These are phyloP conservation scores for Formica aserva DNA, from an alignment of 2,888 invertebrate genomes.

Conservation along the genomic window DNA sequence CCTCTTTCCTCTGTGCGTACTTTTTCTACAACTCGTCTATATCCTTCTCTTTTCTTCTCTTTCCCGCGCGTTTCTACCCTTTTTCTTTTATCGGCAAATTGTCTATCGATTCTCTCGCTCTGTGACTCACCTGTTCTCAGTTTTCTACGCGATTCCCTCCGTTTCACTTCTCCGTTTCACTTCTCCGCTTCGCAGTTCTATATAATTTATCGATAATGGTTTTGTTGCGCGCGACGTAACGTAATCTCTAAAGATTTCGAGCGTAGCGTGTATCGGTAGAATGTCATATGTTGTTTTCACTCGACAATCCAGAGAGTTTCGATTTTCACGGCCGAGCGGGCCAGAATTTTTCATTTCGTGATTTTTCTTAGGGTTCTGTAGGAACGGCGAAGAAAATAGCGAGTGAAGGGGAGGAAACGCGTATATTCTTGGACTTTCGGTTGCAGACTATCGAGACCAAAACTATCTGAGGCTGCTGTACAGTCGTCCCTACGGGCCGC, in stretches of 20 bases:
- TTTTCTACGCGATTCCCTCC: constrained; percentile 35
- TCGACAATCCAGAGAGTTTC: constrained; percentile 49
- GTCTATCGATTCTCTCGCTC: constrained; percentile 39
- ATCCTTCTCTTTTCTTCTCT: constrained; percentile 49
- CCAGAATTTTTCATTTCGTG: constrained; percentile 29
- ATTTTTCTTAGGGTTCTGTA: constrained; percentile 21
- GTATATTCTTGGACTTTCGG: constrained; percentile 19
- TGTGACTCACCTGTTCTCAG: constrained; percentile 30
- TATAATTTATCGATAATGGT: constrained; percentile 24
- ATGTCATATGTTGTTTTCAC: constrained; percentile 42
- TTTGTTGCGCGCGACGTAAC: constrained; percentile 35
- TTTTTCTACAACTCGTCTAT: constrained; percentile 57
- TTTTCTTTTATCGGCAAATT: constrained; percentile 18
- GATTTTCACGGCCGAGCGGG: constrained; percentile 35
- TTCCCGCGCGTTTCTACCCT: constrained; percentile 33
- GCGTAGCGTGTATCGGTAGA: constrained; percentile 37
- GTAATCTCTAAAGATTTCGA: constrained; percentile 50
- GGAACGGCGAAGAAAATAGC: neutral
- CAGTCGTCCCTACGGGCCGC: constrained; percentile 40
- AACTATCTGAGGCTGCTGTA: constrained; percentile 50
- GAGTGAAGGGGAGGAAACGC: constrained; percentile 21
- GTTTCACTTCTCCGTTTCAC: constrained; percentile 25
- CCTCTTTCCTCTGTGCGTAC: constrained; percentile 58
- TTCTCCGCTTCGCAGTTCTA: constrained; percentile 34
- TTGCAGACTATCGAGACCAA: constrained; percentile 43